phyloP scores from a whole-genome alignment of 2,888 invertebrate genomes.

The Microplitis deprimator region DNA sequence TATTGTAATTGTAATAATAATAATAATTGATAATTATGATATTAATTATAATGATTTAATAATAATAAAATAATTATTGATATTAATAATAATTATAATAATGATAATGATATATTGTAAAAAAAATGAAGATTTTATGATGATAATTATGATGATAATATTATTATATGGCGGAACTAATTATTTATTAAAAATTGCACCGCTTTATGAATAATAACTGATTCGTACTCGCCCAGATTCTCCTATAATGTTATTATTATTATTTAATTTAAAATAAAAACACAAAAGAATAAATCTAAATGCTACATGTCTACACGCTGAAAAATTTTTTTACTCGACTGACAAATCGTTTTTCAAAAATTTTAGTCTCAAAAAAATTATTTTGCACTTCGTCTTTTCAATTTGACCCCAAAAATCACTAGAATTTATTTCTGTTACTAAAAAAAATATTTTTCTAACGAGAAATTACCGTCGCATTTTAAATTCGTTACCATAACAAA shows the following conservation, averaged over 20 bases:
- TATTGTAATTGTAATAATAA: neutral
- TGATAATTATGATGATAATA: conserved; percentile 25
- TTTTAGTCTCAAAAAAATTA: neutral
- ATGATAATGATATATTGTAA: conserved; percentile 27
- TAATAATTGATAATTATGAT: neutral
- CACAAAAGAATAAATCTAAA: conserved; percentile 49
- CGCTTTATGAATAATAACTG: conserved; percentile 26
- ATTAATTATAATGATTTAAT: conserved; percentile 25
- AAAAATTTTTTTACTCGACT: conserved; percentile 10
- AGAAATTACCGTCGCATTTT: no score
- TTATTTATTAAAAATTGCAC: conserved; percentile 21
- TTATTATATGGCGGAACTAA: conserved; percentile 23
- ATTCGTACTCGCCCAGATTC: conserved; percentile 48
- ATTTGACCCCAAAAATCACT: no score
- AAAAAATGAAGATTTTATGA: conserved; percentile 21
- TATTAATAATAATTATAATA: conserved; percentile 19
- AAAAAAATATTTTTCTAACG: no score
- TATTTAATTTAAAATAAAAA: conserved; percentile 31
- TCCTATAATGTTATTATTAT: conserved; percentile 47
- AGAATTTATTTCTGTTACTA: no score
- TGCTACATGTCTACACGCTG: conserved; percentile 49
- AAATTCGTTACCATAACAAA: no score
- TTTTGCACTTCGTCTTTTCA: no score
- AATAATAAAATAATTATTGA: neutral
- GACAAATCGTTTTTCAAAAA: neutral